Base-by-base conservation (phyloP, 2,888 invertebrate genomes). In the Drosophila colorata region DNA sequence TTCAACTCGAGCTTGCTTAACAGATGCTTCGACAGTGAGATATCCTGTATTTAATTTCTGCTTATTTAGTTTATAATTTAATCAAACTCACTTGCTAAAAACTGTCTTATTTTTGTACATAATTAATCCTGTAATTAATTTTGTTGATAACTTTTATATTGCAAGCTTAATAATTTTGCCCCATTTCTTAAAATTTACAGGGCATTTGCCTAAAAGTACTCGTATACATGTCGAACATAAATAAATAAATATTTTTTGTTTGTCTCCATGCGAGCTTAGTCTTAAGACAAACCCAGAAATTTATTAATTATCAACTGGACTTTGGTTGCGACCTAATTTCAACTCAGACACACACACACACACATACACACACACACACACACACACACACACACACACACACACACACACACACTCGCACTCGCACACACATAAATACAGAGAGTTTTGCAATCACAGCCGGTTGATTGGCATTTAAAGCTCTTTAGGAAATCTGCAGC, bases 381-480 rank as follows among this genome's bases (percentile, higher is more conserved):
- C 48, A 57, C 38, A 25, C 44, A 56, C 25, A 72, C 9, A 53
- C 52, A 31, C 13, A 2, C 41, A 47, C 28, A 33, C 40, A 31
- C 35, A 9, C 37, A 20, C 35, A 41, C 25, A 23, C 31, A 16
- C 18, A 14, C 48, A 40, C 43, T 33, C 43, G 46, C 48, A 56
- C 35, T 16, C 44, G 51, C 25, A 73, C 8, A 55, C 52, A 33
- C 13, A 53, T 20, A 38, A 2, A 44, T 18, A 51, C 7, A 41
- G n/a, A 37, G 61, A 55, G 47, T 55, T 51, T 59, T 56, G 78
- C 73, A 85, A 82, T 85, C 82, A 79, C 76, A 76, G 77, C 69
- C 64, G 67, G 75, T 72, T 84, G 87, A 88, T 87, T 85, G 84
- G 78, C 89, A 85, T 87, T 88, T 87, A 75, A 88, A 83, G 83